Percentiles rank a stretch among this genome's conserved stretches.
Evolutionary conservation across 2,113 vertebrate genomes (phyloP).

Genomic region (Phaethon lepturus): DNA sequence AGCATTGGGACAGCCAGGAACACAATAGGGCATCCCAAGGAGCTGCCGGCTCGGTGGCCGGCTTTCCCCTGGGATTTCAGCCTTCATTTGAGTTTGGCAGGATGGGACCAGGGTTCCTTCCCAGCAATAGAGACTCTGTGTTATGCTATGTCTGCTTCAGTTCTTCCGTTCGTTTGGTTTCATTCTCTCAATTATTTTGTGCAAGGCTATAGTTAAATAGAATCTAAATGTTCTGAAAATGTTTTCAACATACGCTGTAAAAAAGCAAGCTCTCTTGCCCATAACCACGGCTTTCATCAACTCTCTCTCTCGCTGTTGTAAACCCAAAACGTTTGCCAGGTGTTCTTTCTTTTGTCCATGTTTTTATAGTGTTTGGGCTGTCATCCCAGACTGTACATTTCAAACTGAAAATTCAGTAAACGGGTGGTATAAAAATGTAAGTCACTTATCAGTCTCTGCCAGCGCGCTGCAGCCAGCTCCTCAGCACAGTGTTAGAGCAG

Average conservation of each 20-base stretch:
- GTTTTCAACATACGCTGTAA: not conserved
- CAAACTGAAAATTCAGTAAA: slow-evolving; percentile 38
- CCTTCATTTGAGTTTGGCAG: fast-evolving
- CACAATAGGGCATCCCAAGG: fast-evolving
- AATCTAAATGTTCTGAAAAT: not conserved
- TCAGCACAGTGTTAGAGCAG: not conserved
- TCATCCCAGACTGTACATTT: slow-evolving; percentile 35
- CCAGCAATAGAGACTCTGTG: fast-evolving
- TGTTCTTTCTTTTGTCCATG: slow-evolving; percentile 32
- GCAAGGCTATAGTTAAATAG: not conserved
- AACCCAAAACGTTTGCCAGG: slow-evolving; percentile 23
- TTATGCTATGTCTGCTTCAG: not conserved
- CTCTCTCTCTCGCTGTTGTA: not conserved
- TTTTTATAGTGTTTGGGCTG: slow-evolving; percentile 12
- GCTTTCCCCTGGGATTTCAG: not conserved
- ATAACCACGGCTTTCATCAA: not conserved
- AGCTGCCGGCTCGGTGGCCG: not conserved
- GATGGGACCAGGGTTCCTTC: not conserved
- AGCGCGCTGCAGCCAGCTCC: not conserved
- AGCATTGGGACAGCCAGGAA: not conserved
- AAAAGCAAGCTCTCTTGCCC: not conserved
- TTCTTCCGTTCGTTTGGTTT: not conserved
- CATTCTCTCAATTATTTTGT: not conserved
- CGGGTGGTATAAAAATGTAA: not conserved
- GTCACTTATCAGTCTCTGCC: slow-evolving; percentile 49